A percentile compares a stretch with the other conserved stretches of the same genome.
Evolutionary conservation across 2,888 invertebrate species (phyloP).

Genomic region (Agrochola litura): DNA sequence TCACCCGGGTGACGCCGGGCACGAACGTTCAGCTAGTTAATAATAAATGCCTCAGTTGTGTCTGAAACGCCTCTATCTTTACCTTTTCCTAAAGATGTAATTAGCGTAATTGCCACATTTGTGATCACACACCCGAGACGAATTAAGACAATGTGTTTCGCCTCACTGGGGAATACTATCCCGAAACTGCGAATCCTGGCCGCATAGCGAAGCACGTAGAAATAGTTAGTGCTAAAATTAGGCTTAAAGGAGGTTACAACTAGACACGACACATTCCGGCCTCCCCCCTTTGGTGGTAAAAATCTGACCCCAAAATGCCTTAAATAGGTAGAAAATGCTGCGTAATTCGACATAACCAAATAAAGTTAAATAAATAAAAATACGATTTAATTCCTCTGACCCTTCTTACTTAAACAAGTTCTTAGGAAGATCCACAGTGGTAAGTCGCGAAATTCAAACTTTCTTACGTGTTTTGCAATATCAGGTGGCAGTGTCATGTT

Average conservation of each 20-base stretch:
- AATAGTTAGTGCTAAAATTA: constrained; percentile 5
- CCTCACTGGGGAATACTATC: constrained; percentile 14
- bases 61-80: constrained; percentile 14
- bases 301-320: not conserved
- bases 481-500: too few relatives aligned
- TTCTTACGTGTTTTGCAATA: too few relatives aligned
- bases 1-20: too few relatives aligned
- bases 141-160: constrained; percentile 34
- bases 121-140: constrained; percentile 28
- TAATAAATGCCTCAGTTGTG: not conserved
- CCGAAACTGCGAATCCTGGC: constrained; percentile 2
- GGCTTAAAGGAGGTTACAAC: not conserved
- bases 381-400: too few relatives aligned
- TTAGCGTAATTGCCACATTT: constrained; percentile 45
- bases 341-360: not conserved
- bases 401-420: too few relatives aligned
- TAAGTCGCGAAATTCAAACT: too few relatives aligned
- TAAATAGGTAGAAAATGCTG: not conserved
- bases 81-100: constrained; percentile 26
- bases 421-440: too few relatives aligned
- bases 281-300: not conserved
- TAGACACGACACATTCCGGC: not conserved
- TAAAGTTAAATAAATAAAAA: not conserved
- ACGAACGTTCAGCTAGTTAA: not conserved
- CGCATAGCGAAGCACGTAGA: not conserved